phyloP scores from a whole-genome alignment of 2,113 vertebrate genomes.

The Chelonoidis abingdonii region DNA sequence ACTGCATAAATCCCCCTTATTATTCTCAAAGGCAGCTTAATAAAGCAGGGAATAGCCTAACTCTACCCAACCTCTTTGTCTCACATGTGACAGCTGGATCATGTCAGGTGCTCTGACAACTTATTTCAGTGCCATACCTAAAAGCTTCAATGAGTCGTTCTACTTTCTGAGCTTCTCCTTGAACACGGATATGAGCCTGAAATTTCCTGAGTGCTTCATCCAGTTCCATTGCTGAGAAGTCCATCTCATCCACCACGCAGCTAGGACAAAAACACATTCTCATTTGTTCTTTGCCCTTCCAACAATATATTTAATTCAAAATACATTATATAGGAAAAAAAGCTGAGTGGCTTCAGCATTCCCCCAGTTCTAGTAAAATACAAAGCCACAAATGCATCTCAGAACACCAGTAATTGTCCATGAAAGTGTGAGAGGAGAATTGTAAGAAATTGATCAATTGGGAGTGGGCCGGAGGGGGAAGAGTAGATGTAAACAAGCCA shows the following conservation, averaged over 20 bases:
- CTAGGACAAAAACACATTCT: conserved; percentile 74
- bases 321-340: background rate
- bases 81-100: background rate
- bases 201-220: conserved; percentile 97
- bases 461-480: background rate
- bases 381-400: background rate
- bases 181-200: conserved; percentile 96
- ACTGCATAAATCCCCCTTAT: background rate
- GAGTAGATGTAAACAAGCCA: background rate
- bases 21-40: background rate
- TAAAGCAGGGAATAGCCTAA: background rate
- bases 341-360: background rate
- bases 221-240: conserved; percentile 95
- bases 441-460: background rate
- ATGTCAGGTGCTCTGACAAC: background rate
- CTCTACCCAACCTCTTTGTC: background rate
- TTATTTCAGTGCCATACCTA: conserved; percentile 81
- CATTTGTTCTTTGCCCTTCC: background rate
- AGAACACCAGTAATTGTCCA: background rate
- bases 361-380: background rate
- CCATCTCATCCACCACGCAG: conserved; percentile 98
- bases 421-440: background rate
- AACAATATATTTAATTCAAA: background rate
- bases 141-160: conserved; percentile 96
- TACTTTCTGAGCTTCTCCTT: conserved; percentile 97